Percentiles rank a stretch among this genome's conserved stretches.
Evolutionary conservation across 2,797 vertebrate genomes (phyloP).

Genomic region (Artibeus lituratus): DNA sequence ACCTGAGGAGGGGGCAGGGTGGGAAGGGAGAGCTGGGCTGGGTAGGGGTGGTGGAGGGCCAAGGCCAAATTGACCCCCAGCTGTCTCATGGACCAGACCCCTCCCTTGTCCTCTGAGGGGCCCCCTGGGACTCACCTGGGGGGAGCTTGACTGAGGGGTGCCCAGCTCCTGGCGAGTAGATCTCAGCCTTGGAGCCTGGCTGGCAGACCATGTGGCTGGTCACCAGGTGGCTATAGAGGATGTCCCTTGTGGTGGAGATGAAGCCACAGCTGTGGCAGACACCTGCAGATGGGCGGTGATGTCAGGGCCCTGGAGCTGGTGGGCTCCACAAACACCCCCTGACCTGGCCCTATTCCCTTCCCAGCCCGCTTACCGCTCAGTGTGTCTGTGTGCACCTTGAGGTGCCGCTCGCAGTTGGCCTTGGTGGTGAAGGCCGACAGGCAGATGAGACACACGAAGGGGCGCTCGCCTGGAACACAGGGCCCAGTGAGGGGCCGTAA

Average conservation of each 20-base stretch:
- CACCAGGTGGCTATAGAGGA: slow-evolving; percentile 97
- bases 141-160: slow-evolving; percentile 86
- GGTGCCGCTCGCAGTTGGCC: slow-evolving; percentile 98
- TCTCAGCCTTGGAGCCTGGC: slow-evolving; percentile 93
- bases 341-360: rapidly evolving
- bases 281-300: slow-evolving; percentile 68
- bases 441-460: slow-evolving; percentile 97
- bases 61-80: neutral
- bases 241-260: slow-evolving; percentile 95
- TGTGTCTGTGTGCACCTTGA: slow-evolving; percentile 97
- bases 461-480: slow-evolving; percentile 90
- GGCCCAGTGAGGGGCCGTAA: neutral
- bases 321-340: neutral
- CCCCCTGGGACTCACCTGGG: slow-evolving; percentile 81
- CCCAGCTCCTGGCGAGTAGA: slow-evolving; percentile 87
- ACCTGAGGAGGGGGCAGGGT: slow-evolving; percentile 70
- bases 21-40: neutral
- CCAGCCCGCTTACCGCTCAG: slow-evolving; percentile 85
- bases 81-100: neutral
- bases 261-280: slow-evolving; percentile 97
- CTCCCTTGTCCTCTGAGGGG: neutral
- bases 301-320: neutral
- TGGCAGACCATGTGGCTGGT: slow-evolving; percentile 98
- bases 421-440: slow-evolving; percentile 98
- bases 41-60: neutral